A percentile compares a stretch with the other conserved stretches of the same genome.
Conservation (phyloP, 2,888 invertebrate species). For the Asteroscopus sphinx region DNA sequence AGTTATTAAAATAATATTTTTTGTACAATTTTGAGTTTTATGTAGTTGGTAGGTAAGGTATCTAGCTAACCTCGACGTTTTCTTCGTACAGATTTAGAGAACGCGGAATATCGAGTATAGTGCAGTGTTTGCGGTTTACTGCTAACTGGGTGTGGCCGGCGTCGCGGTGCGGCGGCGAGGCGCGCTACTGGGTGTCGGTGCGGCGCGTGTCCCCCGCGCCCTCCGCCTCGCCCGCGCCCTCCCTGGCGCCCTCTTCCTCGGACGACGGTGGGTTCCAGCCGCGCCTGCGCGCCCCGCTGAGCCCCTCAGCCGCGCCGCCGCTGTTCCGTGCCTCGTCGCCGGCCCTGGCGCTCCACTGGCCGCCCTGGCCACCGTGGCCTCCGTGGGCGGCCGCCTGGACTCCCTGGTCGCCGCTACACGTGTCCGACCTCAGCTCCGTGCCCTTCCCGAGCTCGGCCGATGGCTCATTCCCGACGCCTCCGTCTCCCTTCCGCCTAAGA, state of each 20-base stretch:
- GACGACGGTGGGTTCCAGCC: slow-evolving; percentile 96
- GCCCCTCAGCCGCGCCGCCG: slow-evolving; percentile 91
- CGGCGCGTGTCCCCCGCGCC: slow-evolving; percentile 71
- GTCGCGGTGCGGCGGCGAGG: slow-evolving; percentile 90
- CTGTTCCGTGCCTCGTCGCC: slow-evolving; percentile 85
- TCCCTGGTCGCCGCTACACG: slow-evolving; percentile 94
- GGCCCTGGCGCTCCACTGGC: slow-evolving; percentile 81
- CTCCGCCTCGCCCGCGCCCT: slow-evolving; percentile 72
- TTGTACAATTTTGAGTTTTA: too few relatives aligned
- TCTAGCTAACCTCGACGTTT: slow-evolving; percentile 23
- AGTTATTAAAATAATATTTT: too few relatives aligned
- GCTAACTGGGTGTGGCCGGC: slow-evolving; percentile 94
- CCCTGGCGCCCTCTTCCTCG: slow-evolving; percentile 90
- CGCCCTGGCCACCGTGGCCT: slow-evolving; percentile 91
- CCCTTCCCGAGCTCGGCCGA: slow-evolving; percentile 94
- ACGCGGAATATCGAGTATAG: slow-evolving; percentile 98
- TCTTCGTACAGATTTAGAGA: slow-evolving; percentile 94
- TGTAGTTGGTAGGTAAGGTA: background rate
- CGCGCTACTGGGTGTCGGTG: slow-evolving; percentile 70
- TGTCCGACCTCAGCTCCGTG: slow-evolving; percentile 96
- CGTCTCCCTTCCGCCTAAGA: slow-evolving; percentile 91
- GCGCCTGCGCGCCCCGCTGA: slow-evolving; percentile 80
- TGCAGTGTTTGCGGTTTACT: slow-evolving; percentile 90
- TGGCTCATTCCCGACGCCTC: slow-evolving; percentile 94
- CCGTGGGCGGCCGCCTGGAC: slow-evolving; percentile 91